A percentile compares a stretch with the other conserved stretches of the same genome.
These are phyloP conservation scores for Otis tarda DNA, from an alignment of 2,113 vertebrate genomes.

Conservation along the genomic window DNA sequence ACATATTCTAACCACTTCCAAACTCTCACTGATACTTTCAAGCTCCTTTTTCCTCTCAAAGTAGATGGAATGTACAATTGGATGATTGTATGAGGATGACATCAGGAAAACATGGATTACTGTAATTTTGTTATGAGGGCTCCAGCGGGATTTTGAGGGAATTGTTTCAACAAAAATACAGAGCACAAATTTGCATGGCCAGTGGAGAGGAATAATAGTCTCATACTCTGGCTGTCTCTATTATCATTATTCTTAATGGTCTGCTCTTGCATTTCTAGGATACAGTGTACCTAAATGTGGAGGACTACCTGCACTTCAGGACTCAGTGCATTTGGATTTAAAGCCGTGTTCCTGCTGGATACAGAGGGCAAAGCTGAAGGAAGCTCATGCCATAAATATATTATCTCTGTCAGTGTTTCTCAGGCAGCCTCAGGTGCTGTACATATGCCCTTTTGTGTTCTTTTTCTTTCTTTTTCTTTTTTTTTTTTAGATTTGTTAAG, in stretches of 20 bases:
- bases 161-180: neutral
- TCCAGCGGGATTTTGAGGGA: neutral
- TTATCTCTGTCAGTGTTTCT: neutral
- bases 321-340: neutral
- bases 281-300: neutral
- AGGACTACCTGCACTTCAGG: neutral
- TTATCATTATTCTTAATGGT: neutral
- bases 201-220: neutral
- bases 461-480: neutral
- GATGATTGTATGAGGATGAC: neutral
- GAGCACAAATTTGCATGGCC: neutral
- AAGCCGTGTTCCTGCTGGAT: neutral
- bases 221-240: neutral
- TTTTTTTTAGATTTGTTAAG: neutral
- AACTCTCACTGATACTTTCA: neutral
- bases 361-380: neutral
- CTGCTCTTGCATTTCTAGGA: neutral
- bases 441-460: neutral
- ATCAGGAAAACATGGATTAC: neutral
- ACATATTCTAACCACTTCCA: neutral
- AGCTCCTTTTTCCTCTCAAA: neutral
- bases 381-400: neutral
- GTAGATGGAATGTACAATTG: neutral
- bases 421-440: neutral
- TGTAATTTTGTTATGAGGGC: neutral